Evolutionary conservation across 2,888 invertebrate genomes (phyloP).

Genomic region (Spilosoma lubricipeda): DNA sequence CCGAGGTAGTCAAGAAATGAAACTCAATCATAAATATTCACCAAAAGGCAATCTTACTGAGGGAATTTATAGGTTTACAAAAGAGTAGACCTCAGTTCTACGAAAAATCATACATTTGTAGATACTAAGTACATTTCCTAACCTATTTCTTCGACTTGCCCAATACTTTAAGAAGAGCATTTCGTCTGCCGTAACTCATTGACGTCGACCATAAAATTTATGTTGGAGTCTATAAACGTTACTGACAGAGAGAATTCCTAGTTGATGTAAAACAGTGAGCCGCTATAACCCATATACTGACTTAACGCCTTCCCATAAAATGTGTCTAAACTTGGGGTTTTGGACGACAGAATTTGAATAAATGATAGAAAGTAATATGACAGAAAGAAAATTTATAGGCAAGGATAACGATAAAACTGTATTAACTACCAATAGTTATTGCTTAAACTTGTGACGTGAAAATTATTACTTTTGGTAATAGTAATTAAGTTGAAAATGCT

Average conservation of each 20-base stretch:
- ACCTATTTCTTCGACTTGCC: conserved; percentile 7
- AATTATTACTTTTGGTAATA: not conserved
- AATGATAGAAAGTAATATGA: not conserved
- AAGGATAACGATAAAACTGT: not conserved
- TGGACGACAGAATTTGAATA: conserved; percentile 10
- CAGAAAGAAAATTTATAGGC: not conserved
- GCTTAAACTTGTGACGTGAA: not conserved
- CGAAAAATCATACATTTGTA: not conserved
- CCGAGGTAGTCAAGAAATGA: no score
- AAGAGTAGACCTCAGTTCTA: not conserved
- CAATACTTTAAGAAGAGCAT: conserved; percentile 11
- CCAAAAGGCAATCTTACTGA: not conserved
- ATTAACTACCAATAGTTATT: not conserved
- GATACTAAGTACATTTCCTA: not conserved
- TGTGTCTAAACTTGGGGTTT: conserved; percentile 19
- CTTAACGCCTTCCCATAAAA: conserved; percentile 32
- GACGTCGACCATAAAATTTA: conserved; percentile 43
- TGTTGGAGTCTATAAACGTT: conserved; percentile 40
- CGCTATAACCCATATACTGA: conserved; percentile 21
- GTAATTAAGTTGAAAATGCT: not conserved
- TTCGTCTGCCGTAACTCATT: conserved; percentile 32
- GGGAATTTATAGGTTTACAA: not conserved
- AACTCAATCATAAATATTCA: no score
- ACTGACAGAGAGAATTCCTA: conserved; percentile 25
- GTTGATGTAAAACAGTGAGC: conserved; percentile 27